These are phyloP conservation scores for Thamnophis sirtalis DNA, from an alignment of 2,113 vertebrate genomes.

Conservation along the genomic window DNA sequence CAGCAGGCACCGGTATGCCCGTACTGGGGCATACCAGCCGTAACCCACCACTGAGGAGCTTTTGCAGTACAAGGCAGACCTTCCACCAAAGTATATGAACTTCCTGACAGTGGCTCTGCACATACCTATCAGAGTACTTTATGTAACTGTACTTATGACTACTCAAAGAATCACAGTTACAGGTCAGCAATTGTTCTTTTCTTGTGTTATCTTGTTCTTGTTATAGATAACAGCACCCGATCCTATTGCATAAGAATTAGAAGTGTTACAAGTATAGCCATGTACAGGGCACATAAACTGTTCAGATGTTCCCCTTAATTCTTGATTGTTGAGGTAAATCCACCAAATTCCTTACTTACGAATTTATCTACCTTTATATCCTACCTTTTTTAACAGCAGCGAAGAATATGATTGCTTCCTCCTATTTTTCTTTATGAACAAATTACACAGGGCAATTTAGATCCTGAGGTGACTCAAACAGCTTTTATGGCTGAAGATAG, in stretches of 20 bases:
- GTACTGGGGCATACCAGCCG: too few species aligned
- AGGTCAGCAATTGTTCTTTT: neutral
- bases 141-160: neutral
- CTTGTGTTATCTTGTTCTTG: neutral
- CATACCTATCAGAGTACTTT: neutral
- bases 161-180: neutral
- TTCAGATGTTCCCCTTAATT: neutral
- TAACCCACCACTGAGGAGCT: neutral
- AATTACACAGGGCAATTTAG: neutral
- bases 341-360: neutral
- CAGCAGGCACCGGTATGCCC: too few species aligned
- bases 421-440: neutral
- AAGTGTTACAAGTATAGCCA: neutral
- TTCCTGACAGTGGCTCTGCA: neutral
- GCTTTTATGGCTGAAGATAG: neutral
- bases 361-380: neutral
- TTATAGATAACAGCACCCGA: neutral
- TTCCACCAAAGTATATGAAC: neutral
- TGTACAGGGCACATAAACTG: neutral
- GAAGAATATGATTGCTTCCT: neutral
- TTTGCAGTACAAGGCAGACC: neutral
- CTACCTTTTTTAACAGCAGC: neutral
- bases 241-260: neutral
- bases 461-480: neutral
- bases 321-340: neutral